Base-by-base conservation (phyloP, 2,888 invertebrate species). In the Masnerella sp. region DNA sequence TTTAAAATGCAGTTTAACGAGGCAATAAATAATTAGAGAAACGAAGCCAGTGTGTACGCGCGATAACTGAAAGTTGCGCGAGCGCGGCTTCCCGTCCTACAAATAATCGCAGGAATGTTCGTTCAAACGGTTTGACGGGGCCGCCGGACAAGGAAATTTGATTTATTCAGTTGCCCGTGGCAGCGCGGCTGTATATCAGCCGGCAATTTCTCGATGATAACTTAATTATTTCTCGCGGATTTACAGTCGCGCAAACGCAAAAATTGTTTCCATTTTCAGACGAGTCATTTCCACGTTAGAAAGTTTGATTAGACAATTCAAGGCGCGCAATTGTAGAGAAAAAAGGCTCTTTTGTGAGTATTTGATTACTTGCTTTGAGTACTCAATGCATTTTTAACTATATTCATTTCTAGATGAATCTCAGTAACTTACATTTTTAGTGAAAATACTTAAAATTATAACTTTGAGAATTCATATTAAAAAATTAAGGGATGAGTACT, bases 1-100 rank as follows among this genome's bases (percentile, higher is more conserved):
- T 68, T 67, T 71, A 58, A 74, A 70, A 61, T 64, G 61, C 71
- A 58, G 52, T 68, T 71, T 71, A 75, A 75, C 75, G 64, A 71
- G 65, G 61, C 62, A 74, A 74, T 70, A 70, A 70, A 70, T 70
- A 74, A 67, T 74, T 74, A 64, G 59, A 59, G 68, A 74, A 69
- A 68, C 64, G 74, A 56, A 64, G 67, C 68, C 68, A 62, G 56
- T 49, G 51, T 47, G 51, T 51, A 25, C 38, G 49, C 38, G 49
- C 64, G 56, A 73, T 73, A 73, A 67, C 72, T 65, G 73, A 61
- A 65, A 65, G 65, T 52, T 71, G 58, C 51, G 45, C 52, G 52
- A 36, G 32, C 67, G 40, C 40, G 56, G 49, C 59, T 67, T 52
- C 61, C 43, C 56, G 68, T 62, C 68, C 58, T 51, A 62, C 73